Percentiles rank a stretch among this genome's conserved stretches.
Evolutionary conservation across 2,797 vertebrate genomes (phyloP).

Genomic region (Cygnus olor): DNA sequence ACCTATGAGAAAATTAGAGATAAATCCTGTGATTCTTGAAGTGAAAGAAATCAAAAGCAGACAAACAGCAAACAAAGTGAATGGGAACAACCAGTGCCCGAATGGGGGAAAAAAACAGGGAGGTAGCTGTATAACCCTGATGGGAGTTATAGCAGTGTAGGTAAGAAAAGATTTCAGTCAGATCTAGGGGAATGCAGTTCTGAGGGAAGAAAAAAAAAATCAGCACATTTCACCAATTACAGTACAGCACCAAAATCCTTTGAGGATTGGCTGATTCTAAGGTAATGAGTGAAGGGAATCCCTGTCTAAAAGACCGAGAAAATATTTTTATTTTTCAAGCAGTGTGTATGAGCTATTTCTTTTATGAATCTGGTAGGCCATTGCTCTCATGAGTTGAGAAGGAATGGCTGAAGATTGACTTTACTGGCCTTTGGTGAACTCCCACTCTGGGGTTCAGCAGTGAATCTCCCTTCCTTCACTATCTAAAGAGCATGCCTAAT

Average conservation of each 20-base stretch:
- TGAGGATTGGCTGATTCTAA: not conserved
- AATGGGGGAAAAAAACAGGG: not conserved
- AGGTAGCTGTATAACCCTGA: not conserved
- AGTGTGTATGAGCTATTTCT: not conserved
- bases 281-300: not conserved
- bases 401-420: conserved; percentile 21
- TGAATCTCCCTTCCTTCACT: conserved; percentile 14
- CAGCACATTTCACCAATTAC: not conserved
- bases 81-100: not conserved
- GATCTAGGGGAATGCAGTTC: not conserved
- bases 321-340: conserved; percentile 18
- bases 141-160: not conserved
- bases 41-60: not conserved
- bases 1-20: not conserved
- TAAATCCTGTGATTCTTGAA: not conserved
- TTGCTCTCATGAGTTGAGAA: not conserved
- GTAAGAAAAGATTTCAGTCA: not conserved
- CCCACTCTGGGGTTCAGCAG: not conserved
- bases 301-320: not conserved
- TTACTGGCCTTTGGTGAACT: conserved; percentile 34
- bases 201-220: not conserved
- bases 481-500: conserved; percentile 41
- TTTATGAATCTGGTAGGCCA: conserved; percentile 23
- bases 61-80: not conserved
- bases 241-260: not conserved